phyloP scores from a whole-genome alignment of 2,888 invertebrate species.

The Drosophila antonietae region DNA sequence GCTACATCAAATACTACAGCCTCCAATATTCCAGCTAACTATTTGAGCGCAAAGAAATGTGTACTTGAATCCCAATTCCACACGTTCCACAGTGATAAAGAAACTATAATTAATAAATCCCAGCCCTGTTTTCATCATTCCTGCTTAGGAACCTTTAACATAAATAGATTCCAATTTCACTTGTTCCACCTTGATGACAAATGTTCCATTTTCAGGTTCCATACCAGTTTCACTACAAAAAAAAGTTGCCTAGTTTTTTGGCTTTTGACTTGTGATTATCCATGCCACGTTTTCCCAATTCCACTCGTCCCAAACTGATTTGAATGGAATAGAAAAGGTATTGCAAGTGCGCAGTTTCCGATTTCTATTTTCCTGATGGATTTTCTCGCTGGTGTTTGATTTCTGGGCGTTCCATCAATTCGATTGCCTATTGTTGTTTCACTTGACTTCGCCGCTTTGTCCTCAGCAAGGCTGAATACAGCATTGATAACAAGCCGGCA shows the following conservation, averaged over 20 bases:
- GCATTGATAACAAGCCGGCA: conserved; percentile 31
- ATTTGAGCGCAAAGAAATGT: not conserved
- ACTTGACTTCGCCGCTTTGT: conserved; percentile 29
- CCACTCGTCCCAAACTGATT: not conserved
- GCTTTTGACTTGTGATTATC: not conserved
- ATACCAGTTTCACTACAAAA: too few relatives aligned
- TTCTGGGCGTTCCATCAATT: conserved; percentile 40
- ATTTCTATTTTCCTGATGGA: conserved; percentile 14
- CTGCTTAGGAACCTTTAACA: not conserved
- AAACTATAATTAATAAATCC: not conserved
- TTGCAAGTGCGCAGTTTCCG: conserved; percentile 9
- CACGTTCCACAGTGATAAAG: not conserved
- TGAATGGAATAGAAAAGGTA: conserved; percentile 7
- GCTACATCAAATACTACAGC: not conserved
- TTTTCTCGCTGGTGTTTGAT: conserved; percentile 39
- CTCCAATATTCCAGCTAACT: not conserved
- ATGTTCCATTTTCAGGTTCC: not conserved
- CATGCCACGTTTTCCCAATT: not conserved
- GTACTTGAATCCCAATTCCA: not conserved
- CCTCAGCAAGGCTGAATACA: conserved; percentile 14
- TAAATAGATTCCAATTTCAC: not conserved
- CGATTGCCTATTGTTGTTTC: conserved; percentile 38
- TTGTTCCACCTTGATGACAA: not conserved
- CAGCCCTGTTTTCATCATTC: not conserved
- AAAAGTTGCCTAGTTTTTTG: not conserved